Base-by-base conservation (phyloP, 2,797 vertebrate species). In the Oceanodroma leucorhoa region DNA sequence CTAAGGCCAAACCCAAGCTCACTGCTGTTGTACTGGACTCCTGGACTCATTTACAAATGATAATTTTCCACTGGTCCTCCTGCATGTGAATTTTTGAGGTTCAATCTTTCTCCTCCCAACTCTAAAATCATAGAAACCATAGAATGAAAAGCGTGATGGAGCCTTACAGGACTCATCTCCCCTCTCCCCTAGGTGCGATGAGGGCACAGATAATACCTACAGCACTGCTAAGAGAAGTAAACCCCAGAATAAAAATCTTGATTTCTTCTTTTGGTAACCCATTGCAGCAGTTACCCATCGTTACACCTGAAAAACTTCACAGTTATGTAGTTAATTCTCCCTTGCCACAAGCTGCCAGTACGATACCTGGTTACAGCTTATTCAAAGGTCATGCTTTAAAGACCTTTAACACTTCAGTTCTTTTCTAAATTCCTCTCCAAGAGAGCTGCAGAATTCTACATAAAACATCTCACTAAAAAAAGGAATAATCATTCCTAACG, bases 241-340 rank as follows among this genome's bases (percentile, higher is more conserved):
- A 54, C 1, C 4, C 24, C 48, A 17, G 8, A 9, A 2, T 6
- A 38, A 75, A 75, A 26, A 22, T 19, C 11, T 18, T 2, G 0
- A 43, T 58, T 72, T 69, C 34, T 38, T 32, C 21, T 54, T 5
- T 5, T 43, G 45, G 21, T 20, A 46, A 16, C 27, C 24, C 27
- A 21, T 6, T 51, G 57, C 62, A 79, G 61, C 51, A 65, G 34
- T 9, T 66, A 26, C 40, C 38, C 27, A 51, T 15, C 18, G 16
- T 2, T 36, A 41, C 15, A n/a, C 20, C 36, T 27, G 8, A 54
- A 83, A 58, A 1, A 4, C 15, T 12, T 29, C 34, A 24, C 45
- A 29, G 13, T 2, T 10, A 5, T 0, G 2, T 16, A 73, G 13
- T 50, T 50, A 27, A 27, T 9, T 21, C 8, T 22, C 36, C 70